Base-by-base conservation (phyloP, 2,113 vertebrate genomes). In the Ornithorhynchus anatinus region DNA sequence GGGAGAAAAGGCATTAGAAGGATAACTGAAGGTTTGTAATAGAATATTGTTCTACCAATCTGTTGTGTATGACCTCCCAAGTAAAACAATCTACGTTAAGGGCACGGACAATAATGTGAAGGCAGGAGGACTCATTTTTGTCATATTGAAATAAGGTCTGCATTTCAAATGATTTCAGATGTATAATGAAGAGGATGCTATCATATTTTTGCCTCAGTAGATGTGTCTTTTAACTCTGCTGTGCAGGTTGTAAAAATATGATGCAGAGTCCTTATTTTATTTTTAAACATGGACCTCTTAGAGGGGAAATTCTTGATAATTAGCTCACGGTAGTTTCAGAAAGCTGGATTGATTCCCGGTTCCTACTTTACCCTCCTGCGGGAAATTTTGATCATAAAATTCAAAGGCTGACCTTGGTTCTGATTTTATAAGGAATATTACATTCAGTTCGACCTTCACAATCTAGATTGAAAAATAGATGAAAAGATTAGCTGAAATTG, bases 401-500 rank as follows among this genome's bases (percentile, higher is more conserved):
- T 84, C 73, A 84, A 82, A 84, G 35, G 32, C 63, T 77, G 66
- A 77, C 72, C 59, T 82, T 84, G 72, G 35, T 69, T 80, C 33
- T 77, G 69, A 75, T 82, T 77, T 82, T 80, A 69, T 77, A 82
- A 60, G 38, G 56, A 72, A 80, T 84, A 77, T 77, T 69, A 80
- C 59, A 82, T 82, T 79, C 72, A 84, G 8, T 65, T 69, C n/a
- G 1, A 70, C 75, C 62, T 82, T 75, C 62, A 69, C 35, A n/a
- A 69, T 71, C 13, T 39, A 81, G 76, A 79, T 33, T 45, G 67
- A 64, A 62, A 57, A 25, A 67, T 64, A 89, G 80, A 86, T 86
- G 75, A 89, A 89, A 90, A 77, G 60, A 88, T 86, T 84, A 84
- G 39, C 58, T 84, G 81, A 82, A 86, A 85, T 44, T 80, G 75